These are phyloP conservation scores for Nomada fucata DNA, from an alignment of 2,888 invertebrate species.

Conservation along the genomic window DNA sequence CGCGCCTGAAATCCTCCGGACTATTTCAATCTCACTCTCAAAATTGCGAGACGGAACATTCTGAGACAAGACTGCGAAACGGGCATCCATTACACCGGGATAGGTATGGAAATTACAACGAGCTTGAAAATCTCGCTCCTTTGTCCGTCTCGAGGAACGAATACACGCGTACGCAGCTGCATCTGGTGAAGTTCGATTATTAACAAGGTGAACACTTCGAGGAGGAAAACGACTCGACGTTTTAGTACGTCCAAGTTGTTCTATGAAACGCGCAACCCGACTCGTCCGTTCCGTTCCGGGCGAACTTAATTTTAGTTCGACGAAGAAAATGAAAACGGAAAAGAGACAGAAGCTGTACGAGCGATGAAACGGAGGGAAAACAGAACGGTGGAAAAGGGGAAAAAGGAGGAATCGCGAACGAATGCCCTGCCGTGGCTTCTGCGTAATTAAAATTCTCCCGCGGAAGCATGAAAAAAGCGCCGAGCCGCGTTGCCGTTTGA, in stretches of 20 bases:
- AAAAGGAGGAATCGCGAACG: conserved; percentile 15
- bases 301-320: neutral
- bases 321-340: neutral
- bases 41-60: neutral
- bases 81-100: neutral
- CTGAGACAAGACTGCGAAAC: neutral
- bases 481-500: conserved; percentile 57
- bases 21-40: neutral
- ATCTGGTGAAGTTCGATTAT: neutral
- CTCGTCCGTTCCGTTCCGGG: conserved; percentile 4
- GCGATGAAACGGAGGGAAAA: neutral
- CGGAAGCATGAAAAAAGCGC: conserved; percentile 48
- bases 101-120: neutral
- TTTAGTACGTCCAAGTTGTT: neutral
- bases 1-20: neutral
- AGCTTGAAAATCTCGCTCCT: neutral
- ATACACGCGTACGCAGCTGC: neutral
- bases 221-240: neutral
- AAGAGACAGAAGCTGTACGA: neutral
- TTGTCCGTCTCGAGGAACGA: neutral
- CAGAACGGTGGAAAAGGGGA: neutral
- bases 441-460: conserved; percentile 61
- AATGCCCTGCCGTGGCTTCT: conserved; percentile 35
- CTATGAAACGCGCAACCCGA: neutral
- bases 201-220: neutral